Conservation (phyloP, 1,140 invertebrate genomes). For the Lordiphosa stackelbergi region DNA sequence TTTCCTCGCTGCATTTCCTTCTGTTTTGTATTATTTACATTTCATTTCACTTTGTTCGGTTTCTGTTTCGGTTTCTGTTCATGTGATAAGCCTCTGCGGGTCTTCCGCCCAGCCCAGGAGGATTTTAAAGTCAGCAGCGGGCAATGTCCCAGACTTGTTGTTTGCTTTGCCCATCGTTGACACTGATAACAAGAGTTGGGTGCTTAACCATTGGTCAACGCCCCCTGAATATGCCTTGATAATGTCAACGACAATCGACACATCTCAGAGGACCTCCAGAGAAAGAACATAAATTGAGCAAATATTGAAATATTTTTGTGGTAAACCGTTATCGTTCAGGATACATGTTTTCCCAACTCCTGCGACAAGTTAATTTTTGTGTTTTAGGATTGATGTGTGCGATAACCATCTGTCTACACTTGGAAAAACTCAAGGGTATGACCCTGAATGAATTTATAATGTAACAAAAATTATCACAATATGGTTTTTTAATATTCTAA, state of each 20-base stretch:
- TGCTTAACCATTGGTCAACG: slow-evolving; percentile 42
- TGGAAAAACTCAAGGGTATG: too few species aligned
- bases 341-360: too few species aligned
- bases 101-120: slow-evolving; percentile 56
- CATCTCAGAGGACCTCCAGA: too few species aligned
- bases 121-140: slow-evolving; percentile 58
- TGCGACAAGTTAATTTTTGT: slow-evolving; percentile 5
- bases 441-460: too few species aligned
- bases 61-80: slow-evolving; percentile 13
- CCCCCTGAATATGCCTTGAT: slow-evolving; percentile 48
- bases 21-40: slow-evolving; percentile 49
- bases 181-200: slow-evolving; percentile 42
- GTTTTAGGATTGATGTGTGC: not conserved
- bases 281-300: too few species aligned
- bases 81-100: slow-evolving; percentile 63
- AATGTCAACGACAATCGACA: slow-evolving; percentile 9
- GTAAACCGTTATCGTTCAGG: too few species aligned
- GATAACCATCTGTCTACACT: too few species aligned
- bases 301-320: too few species aligned
- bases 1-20: slow-evolving; percentile 28
- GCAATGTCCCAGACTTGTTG: slow-evolving; percentile 49
- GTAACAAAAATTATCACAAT: too few species aligned
- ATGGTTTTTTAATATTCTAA: too few species aligned
- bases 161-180: slow-evolving; percentile 3
- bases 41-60: slow-evolving; percentile 20